phyloP scores from a whole-genome alignment of 2,888 invertebrate species.

The Leucania comma region DNA sequence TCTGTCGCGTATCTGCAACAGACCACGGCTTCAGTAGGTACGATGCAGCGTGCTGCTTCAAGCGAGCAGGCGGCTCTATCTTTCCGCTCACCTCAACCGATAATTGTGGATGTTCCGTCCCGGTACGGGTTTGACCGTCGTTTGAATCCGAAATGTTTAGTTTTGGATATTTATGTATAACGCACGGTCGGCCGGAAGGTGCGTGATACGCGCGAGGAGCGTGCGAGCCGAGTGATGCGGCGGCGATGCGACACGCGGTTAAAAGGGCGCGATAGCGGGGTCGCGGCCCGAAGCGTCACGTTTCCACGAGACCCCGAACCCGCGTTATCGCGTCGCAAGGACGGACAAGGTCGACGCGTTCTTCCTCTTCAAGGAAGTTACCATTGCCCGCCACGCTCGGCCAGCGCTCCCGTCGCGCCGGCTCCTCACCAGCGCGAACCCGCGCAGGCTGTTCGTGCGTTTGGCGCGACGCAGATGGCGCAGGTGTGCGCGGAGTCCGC shows the following conservation, averaged over 20 bases:
- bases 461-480: not conserved
- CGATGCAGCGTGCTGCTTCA: not conserved
- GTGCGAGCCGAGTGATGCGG: slow-evolving; percentile 78
- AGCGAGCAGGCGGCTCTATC: not conserved
- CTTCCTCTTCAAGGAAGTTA: slow-evolving; percentile 66
- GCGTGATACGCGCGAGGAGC: slow-evolving; percentile 71
- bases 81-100: slow-evolving; percentile 47
- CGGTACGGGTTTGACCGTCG: slow-evolving; percentile 30
- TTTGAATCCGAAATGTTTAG: slow-evolving; percentile 44
- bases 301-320: slow-evolving; percentile 77
- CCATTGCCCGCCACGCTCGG: slow-evolving; percentile 8
- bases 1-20: slow-evolving; percentile 73
- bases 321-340: slow-evolving; percentile 82
- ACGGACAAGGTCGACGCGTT: slow-evolving; percentile 83
- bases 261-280: slow-evolving; percentile 85
- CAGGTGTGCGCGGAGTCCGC: slow-evolving; percentile 54
- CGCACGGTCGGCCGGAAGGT: slow-evolving; percentile 46
- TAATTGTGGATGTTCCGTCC: slow-evolving; percentile 27
- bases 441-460: not conserved
- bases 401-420: not conserved
- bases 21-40: slow-evolving; percentile 54
- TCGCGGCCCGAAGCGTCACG: slow-evolving; percentile 78
- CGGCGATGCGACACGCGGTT: slow-evolving; percentile 74
- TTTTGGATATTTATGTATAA: slow-evolving; percentile 48
- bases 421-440: not conserved